Evolutionary conservation across 2,888 invertebrate genomes (phyloP).

Genomic region (Phengaris arion): DNA sequence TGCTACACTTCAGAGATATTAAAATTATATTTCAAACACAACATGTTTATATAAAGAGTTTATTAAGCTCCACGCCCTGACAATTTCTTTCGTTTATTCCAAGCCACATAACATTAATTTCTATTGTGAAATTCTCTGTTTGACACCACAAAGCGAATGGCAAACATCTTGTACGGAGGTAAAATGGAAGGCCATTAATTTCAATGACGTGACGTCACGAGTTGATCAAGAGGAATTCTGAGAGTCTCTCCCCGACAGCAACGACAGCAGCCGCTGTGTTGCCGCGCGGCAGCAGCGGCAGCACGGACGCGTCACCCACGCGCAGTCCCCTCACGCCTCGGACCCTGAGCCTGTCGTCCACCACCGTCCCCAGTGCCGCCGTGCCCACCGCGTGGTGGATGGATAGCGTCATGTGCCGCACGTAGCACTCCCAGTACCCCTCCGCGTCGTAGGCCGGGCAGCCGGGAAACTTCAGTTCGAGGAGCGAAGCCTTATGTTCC

Average conservation of each 20-base stretch:
- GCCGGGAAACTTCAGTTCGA: conserved; percentile 44
- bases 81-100: no score
- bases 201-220: neutral
- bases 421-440: conserved; percentile 58
- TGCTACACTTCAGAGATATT: no score
- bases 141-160: no score
- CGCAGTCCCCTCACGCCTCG: conserved; percentile 49
- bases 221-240: conserved; percentile 47
- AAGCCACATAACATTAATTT: no score
- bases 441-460: conserved; percentile 44
- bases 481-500: conserved; percentile 44
- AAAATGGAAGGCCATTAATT: neutral
- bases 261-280: conserved; percentile 56
- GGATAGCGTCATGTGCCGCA: conserved; percentile 53
- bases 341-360: conserved; percentile 54
- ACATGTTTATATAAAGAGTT: no score
- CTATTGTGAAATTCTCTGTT: no score
- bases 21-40: no score
- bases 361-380: conserved; percentile 50
- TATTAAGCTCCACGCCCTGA: no score
- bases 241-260: conserved; percentile 57
- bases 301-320: conserved; percentile 51
- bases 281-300: conserved; percentile 50
- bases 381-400: conserved; percentile 57
- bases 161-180: no score